Conservation (phyloP, 2,113 vertebrate species). For the Thamnaconus septentrionalis region DNA sequence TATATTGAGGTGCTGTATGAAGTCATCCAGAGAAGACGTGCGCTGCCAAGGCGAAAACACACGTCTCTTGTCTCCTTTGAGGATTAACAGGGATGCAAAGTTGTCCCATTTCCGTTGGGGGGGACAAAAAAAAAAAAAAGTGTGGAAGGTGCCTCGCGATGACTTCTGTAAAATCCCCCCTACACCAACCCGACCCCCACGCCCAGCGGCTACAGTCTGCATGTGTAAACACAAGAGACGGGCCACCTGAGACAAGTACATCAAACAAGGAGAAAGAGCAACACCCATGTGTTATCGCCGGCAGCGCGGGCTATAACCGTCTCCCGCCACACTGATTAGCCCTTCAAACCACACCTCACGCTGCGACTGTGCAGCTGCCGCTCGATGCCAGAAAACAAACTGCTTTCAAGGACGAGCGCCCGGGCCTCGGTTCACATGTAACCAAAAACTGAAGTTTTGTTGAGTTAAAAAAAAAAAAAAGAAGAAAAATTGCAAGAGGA, state of each 20-base stretch:
- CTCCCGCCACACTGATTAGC: constrained; percentile 39
- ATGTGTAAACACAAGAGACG: constrained; percentile 58
- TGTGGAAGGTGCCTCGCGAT: constrained; percentile 9
- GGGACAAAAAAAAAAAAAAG: constrained; percentile 4
- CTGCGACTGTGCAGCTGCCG: constrained; percentile 24
- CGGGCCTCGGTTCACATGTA: background rate
- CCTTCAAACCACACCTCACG: constrained; percentile 12
- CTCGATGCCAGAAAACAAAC: constrained; percentile 4
- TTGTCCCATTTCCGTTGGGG: background rate
- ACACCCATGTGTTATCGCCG: constrained; percentile 26
- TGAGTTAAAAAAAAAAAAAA: constrained; percentile 16
- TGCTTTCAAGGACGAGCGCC: constrained; percentile 23
- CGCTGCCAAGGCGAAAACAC: too few species aligned
- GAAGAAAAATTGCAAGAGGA: constrained; percentile 6
- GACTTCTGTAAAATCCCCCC: constrained; percentile 42
- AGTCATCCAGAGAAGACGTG: too few species aligned
- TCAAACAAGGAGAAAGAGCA: constrained; percentile 35
- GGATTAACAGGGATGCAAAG: too few species aligned
- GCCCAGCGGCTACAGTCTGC: constrained; percentile 24
- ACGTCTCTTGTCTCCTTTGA: too few species aligned
- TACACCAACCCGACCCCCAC: background rate
- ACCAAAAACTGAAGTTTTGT: background rate
- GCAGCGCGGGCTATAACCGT: constrained; percentile 42
- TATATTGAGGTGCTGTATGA: too few species aligned
- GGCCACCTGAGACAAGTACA: constrained; percentile 62